phyloP scores from a whole-genome alignment of 2,797 vertebrate genomes.

The Premnoplex brunnescens region DNA sequence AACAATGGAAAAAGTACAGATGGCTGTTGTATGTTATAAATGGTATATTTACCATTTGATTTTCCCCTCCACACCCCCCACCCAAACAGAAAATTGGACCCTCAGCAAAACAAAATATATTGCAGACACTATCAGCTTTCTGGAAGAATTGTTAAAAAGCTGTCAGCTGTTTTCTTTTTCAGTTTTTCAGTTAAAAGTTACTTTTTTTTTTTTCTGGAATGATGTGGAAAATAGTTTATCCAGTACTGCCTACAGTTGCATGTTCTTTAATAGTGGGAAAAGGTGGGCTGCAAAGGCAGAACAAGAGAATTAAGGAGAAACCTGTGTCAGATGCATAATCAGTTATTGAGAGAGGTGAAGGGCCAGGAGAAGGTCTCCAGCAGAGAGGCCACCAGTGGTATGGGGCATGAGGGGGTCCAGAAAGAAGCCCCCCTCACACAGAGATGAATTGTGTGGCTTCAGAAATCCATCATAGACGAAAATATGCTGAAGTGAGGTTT shows the following conservation, averaged over 20 bases:
- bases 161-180: background rate
- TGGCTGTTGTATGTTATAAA: background rate
- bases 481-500: background rate
- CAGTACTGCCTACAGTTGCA: background rate
- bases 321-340: background rate
- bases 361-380: background rate
- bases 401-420: background rate
- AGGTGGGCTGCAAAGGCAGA: background rate
- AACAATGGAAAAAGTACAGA: background rate
- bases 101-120: background rate
- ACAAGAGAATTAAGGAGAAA: background rate
- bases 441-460: background rate
- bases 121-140: background rate
- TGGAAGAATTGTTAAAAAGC: background rate
- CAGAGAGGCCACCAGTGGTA: background rate
- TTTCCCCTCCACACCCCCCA: rapidly evolving
- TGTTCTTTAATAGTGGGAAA: background rate
- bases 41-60: background rate
- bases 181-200: background rate
- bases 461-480: background rate
- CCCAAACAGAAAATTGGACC: background rate
- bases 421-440: background rate
- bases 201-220: background rate
- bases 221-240: background rate
- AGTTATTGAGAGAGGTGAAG: background rate